Conservation (phyloP, 2,113 vertebrate genomes). For the Pogonocichla stellata region DNA sequence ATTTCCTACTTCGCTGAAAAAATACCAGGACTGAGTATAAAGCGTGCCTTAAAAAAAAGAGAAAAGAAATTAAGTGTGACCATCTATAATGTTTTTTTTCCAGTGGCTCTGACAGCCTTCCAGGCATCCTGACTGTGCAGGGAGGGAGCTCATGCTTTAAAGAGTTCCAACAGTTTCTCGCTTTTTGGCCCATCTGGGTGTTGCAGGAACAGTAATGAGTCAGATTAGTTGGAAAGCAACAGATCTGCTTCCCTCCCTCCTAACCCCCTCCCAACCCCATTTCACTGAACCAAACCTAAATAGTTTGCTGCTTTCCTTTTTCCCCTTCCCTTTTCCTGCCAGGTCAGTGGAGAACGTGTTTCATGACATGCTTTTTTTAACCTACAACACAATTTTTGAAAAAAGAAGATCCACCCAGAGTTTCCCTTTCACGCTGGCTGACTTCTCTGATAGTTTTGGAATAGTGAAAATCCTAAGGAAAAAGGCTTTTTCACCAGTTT, state of each 20-base stretch:
- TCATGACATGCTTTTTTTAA: neutral
- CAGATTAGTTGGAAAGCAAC: slow-evolving; percentile 10
- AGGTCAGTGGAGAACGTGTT: neutral
- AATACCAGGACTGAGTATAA: neutral
- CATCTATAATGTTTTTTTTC: neutral
- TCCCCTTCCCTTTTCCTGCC: slow-evolving; percentile 3
- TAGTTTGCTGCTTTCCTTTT: neutral
- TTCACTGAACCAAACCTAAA: neutral
- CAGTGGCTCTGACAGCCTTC: slow-evolving; percentile 2
- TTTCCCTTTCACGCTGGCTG: neutral
- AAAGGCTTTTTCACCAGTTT: neutral
- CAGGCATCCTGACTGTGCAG: neutral
- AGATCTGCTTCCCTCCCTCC: neutral
- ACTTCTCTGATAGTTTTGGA: neutral
- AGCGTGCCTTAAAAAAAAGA: neutral
- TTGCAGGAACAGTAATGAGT: slow-evolving; percentile 9
- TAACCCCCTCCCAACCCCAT: neutral
- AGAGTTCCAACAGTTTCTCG: neutral
- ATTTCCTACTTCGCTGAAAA: slow-evolving; percentile 41
- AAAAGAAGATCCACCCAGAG: neutral
- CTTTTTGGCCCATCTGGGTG: neutral
- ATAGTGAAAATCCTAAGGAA: neutral
- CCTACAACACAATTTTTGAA: neutral
- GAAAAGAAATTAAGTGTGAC: slow-evolving; percentile 43
- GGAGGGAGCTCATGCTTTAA: neutral